phyloP scores from a whole-genome alignment of 2,113 vertebrate genomes.

The Rhombomys opimus region DNA sequence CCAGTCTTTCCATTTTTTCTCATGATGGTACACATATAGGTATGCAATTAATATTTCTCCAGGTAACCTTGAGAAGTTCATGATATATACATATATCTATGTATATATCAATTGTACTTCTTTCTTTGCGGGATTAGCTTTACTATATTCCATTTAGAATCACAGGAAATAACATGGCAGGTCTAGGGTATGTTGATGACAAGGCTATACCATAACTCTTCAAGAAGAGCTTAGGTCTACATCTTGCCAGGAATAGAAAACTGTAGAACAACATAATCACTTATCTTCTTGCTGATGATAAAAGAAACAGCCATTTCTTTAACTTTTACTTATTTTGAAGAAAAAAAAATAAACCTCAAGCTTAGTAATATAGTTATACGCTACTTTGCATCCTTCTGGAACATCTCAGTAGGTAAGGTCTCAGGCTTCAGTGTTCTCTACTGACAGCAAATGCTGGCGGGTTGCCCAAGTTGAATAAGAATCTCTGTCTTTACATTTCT shows the following conservation, averaged over 20 bases:
- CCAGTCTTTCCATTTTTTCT: constrained; percentile 7
- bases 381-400: constrained; percentile 46
- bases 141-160: constrained; percentile 19
- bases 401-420: constrained; percentile 68
- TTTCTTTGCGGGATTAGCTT: background rate
- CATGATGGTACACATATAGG: background rate
- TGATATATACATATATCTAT: background rate
- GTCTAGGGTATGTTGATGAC: background rate
- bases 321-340: constrained; percentile 48
- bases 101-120: background rate
- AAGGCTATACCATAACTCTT: background rate
- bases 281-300: constrained; percentile 28
- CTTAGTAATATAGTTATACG: constrained; percentile 29
- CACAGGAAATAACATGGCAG: constrained; percentile 6
- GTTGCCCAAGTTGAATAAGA: constrained; percentile 72
- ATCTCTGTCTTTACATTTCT: constrained; percentile 76
- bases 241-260: constrained; percentile 6
- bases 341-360: background rate
- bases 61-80: background rate
- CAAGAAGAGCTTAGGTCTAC: constrained; percentile 12
- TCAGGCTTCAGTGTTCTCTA: constrained; percentile 64
- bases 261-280: background rate
- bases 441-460: constrained; percentile 68
- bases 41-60: constrained; percentile 28
- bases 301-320: constrained; percentile 47